Base-by-base conservation (phyloP, 1,140 invertebrate species). In the Dendrolimus punctatus region DNA sequence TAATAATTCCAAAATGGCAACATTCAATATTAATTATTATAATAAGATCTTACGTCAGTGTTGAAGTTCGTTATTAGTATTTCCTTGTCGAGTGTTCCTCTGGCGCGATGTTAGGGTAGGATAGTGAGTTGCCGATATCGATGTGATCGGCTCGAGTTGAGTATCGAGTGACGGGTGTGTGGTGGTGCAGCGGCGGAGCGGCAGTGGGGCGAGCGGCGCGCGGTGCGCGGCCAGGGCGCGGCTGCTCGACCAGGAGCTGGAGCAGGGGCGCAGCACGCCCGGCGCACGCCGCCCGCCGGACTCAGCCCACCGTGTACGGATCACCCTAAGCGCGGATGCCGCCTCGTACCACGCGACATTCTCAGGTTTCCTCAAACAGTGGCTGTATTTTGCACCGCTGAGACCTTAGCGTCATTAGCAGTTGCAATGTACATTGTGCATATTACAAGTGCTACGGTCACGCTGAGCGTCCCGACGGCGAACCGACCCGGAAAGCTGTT, bases 191-290 rank as follows among this genome's bases (percentile, higher is more conserved):
- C 67, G 60, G 51, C 57, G 67, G 64, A 64, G 65, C 61, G 65
- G 40, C 45, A 53, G 55, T 9, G 43, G 10, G 45, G 39, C 51
- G 40, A 60, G 53, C 46, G 62, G 41, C 51, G 51, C 45, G 45
- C 40, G 39, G 57, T 58, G 40, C 57, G 54, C 47, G 55, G 42
- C 38, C 51, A 6, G 40, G 40, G 42, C 51, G 55, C 40, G 47
- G 57, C 78, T 86, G 60, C 75, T 87, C 62, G 80, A 83, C 52
- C 66, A 70, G 47, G 85, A 86, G 79, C 73, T 72, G 58, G 82
- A 83, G 66, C 71, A 73, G 68, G 85, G 83, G 56, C 79, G 83
- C 69, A 85, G 82, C 71, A 87, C 85, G 67, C 85, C 85, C 52
- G 83, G 80, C 64, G 80, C 76, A 46, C 64, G 71, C 40, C 68